Conservation (phyloP, 2,113 vertebrate genomes). For the Daphoenositta chrysoptera region DNA sequence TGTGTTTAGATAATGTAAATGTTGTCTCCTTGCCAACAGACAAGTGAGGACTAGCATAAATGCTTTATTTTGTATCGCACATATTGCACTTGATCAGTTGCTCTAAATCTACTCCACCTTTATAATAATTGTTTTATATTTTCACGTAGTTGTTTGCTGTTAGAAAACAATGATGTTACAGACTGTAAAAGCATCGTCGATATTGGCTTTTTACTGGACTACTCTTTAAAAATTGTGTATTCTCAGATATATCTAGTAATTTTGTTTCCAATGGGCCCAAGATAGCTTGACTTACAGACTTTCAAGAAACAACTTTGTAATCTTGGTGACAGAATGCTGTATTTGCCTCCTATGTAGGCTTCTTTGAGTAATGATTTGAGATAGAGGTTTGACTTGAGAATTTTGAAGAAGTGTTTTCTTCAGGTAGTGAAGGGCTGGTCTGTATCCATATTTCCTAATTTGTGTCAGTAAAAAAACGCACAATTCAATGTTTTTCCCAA, state of each 20-base stretch:
- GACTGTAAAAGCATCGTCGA: not conserved
- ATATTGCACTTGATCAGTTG: not conserved
- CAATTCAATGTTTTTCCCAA: not conserved
- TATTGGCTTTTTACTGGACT: not conserved
- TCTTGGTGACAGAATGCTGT: not conserved
- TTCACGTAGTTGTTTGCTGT: not conserved
- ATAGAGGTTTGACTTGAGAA: not conserved
- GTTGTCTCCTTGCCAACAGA: not conserved
- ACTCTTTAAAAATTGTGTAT: not conserved
- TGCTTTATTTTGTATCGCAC: not conserved
- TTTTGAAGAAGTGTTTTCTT: not conserved
- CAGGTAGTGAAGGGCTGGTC: not conserved
- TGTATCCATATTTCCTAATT: not conserved
- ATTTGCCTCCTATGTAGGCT: not conserved
- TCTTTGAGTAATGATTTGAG: not conserved
- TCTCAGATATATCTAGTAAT: not conserved
- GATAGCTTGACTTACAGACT: not conserved
- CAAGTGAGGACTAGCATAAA: not conserved
- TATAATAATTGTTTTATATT: not conserved
- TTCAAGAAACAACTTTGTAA: not conserved
- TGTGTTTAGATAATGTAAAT: not conserved
- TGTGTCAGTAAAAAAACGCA: not conserved
- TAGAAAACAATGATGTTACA: not conserved
- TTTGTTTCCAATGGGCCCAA: not conserved
- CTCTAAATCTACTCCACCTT: not conserved